These are phyloP conservation scores for Drosophila pallidifrons DNA, from an alignment of 1,140 invertebrate genomes.

Conservation along the genomic window DNA sequence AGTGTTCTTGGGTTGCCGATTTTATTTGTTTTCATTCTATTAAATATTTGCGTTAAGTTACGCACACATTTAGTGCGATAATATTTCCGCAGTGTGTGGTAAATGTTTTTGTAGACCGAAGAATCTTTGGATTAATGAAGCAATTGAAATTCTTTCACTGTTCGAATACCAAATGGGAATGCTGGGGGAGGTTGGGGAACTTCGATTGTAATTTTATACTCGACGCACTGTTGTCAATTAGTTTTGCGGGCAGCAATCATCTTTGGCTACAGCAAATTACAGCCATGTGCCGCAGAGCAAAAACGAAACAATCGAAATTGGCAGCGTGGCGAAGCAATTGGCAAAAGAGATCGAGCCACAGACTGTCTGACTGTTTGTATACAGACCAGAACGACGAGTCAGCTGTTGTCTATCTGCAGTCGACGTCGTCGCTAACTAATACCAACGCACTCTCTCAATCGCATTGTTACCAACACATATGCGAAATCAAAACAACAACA, in stretches of 20 bases:
- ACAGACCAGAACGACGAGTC: neutral
- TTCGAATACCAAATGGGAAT: conserved; percentile 6
- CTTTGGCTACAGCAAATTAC: conserved; percentile 27
- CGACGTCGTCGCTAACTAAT: neutral
- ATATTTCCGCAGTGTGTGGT: neutral
- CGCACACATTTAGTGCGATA: neutral
- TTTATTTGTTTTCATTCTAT: neutral
- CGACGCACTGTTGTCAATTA: conserved; percentile 11
- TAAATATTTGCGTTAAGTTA: neutral
- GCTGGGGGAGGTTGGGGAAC: too few species aligned
- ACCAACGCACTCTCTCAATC: neutral
- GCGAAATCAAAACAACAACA: conserved; percentile 20
- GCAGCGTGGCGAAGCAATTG: neutral
- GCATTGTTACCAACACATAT: conserved; percentile 12
- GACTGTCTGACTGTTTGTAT: conserved; percentile 9
- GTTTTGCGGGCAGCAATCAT: conserved; percentile 9
- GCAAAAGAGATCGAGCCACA: conserved; percentile 14
- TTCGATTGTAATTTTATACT: conserved; percentile 14
- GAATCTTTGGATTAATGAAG: conserved; percentile 11
- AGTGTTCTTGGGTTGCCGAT: too few species aligned
- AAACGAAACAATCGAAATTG: conserved; percentile 20
- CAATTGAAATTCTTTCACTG: conserved; percentile 24
- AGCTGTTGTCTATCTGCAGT: conserved; percentile 32
- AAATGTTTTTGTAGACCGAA: neutral
- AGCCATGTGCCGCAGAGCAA: neutral